A percentile compares a stretch with the other conserved stretches of the same genome.
Conservation (phyloP, 2,113 vertebrate genomes). For the Mohoua ochrocephala region DNA sequence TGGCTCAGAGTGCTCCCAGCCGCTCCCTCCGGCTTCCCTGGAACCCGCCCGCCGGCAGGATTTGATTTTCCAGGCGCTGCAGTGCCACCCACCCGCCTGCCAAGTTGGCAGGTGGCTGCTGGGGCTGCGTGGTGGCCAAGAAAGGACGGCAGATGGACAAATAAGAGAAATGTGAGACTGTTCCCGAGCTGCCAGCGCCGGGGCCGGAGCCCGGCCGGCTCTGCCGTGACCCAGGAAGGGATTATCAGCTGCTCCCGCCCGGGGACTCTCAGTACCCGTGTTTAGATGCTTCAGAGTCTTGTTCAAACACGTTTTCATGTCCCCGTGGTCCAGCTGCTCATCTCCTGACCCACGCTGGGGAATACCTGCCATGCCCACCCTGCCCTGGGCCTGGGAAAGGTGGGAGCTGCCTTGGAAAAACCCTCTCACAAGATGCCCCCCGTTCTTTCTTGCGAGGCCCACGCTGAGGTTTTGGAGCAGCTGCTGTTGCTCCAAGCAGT, state of each 20-base stretch:
- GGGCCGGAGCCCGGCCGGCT: not conserved
- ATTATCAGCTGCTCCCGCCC: not conserved
- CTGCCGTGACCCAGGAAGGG: not conserved
- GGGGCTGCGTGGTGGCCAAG: not conserved
- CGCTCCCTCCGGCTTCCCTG: constrained; percentile 17
- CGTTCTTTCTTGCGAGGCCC: not conserved
- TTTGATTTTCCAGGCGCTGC: not conserved
- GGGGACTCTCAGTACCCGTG: not conserved
- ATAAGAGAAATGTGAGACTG: not conserved
- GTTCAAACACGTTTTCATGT: not conserved
- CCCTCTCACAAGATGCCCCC: not conserved
- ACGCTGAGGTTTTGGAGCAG: not conserved
- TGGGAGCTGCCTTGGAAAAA: not conserved
- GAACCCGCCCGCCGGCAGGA: not conserved
- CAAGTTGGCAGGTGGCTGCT: not conserved
- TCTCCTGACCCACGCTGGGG: not conserved
- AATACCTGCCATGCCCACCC: not conserved
- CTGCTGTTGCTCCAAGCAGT: not conserved
- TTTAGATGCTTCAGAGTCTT: not conserved
- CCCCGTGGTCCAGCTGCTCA: not conserved
- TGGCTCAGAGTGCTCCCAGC: not conserved
- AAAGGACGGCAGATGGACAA: not conserved
- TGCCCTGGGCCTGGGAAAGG: not conserved
- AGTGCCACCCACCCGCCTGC: not conserved
- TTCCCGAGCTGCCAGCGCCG: not conserved